phyloP scores from a whole-genome alignment of 2,888 invertebrate species.

The Neoscelio sp. region DNA sequence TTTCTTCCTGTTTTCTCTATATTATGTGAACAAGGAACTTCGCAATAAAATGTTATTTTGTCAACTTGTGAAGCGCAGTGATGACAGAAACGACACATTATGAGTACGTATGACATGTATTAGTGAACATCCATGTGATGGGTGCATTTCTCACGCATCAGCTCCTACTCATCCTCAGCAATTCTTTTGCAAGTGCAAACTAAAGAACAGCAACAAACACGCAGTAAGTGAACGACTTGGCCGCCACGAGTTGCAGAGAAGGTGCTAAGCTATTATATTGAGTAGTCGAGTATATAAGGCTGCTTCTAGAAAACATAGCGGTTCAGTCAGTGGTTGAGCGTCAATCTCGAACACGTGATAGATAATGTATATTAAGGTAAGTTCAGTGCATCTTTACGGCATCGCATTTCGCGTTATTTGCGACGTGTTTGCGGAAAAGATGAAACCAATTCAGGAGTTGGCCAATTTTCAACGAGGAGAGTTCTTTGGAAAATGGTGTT shows the following conservation, averaged over 20 bases:
- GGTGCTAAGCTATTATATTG: slow-evolving; percentile 81
- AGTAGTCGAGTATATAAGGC: slow-evolving; percentile 79
- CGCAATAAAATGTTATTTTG: slow-evolving; percentile 42
- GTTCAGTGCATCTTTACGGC: slow-evolving; percentile 61
- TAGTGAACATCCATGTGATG: slow-evolving; percentile 21
- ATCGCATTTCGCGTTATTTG: not conserved
- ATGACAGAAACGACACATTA: slow-evolving; percentile 39
- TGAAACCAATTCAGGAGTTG: slow-evolving; percentile 1
- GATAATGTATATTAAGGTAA: slow-evolving; percentile 81
- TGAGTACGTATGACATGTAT: slow-evolving; percentile 23
- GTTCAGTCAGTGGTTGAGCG: slow-evolving; percentile 82
- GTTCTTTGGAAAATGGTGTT: too few relatives aligned
- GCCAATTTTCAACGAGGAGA: too few relatives aligned
- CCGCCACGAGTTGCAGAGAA: slow-evolving; percentile 79
- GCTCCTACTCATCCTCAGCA: slow-evolving; percentile 39
- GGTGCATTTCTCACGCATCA: slow-evolving; percentile 50
- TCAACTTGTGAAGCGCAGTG: slow-evolving; percentile 42
- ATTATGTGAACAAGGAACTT: slow-evolving; percentile 55
- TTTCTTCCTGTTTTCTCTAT: slow-evolving; percentile 43
- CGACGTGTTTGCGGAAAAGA: too few relatives aligned
- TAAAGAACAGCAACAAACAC: slow-evolving; percentile 65
- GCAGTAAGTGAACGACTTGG: slow-evolving; percentile 74
- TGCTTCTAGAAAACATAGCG: slow-evolving; percentile 79
- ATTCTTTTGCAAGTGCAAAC: slow-evolving; percentile 76
- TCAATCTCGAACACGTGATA: slow-evolving; percentile 79